phyloP scores from a whole-genome alignment of 2,797 vertebrate genomes.

The Urophycis tenuis region DNA sequence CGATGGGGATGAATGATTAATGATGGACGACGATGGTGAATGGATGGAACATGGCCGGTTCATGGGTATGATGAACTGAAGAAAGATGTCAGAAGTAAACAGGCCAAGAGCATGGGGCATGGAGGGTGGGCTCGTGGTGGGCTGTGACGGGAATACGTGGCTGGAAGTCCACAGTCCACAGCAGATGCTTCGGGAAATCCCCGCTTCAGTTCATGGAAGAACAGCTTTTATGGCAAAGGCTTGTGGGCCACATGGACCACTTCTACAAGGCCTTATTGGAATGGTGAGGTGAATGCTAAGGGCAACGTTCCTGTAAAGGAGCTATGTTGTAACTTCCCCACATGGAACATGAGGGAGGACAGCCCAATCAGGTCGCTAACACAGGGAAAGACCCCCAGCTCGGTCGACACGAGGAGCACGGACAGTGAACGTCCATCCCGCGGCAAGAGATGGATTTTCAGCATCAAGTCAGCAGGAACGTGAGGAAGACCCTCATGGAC shows the following conservation, averaged over 20 bases:
- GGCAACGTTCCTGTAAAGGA: neutral
- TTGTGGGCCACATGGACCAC: neutral
- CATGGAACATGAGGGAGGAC: too few relatives aligned
- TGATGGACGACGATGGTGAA: neutral
- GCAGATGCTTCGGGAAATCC: neutral
- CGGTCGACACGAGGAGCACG: too few relatives aligned
- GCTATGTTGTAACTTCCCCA: too few relatives aligned
- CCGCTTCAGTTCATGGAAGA: neutral
- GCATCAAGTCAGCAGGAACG: neutral
- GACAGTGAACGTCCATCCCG: too few relatives aligned
- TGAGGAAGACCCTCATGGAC: neutral
- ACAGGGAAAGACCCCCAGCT: too few relatives aligned
- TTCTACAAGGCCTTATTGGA: neutral
- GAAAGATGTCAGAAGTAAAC: neutral
- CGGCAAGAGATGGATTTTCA: neutral
- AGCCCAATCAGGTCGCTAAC: too few relatives aligned
- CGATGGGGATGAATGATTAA: too few relatives aligned
- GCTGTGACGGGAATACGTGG: neutral
- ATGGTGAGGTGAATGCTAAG: neutral
- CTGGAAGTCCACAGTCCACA: neutral
- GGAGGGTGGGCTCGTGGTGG: neutral
- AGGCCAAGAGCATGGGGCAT: neutral
- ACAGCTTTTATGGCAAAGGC: neutral
- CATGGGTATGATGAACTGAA: neutral
- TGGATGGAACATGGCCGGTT: neutral